Percentiles rank a stretch among this genome's conserved stretches.
Evolutionary conservation across 2,113 vertebrate species (phyloP).

Genomic region (Spea bombifrons): DNA sequence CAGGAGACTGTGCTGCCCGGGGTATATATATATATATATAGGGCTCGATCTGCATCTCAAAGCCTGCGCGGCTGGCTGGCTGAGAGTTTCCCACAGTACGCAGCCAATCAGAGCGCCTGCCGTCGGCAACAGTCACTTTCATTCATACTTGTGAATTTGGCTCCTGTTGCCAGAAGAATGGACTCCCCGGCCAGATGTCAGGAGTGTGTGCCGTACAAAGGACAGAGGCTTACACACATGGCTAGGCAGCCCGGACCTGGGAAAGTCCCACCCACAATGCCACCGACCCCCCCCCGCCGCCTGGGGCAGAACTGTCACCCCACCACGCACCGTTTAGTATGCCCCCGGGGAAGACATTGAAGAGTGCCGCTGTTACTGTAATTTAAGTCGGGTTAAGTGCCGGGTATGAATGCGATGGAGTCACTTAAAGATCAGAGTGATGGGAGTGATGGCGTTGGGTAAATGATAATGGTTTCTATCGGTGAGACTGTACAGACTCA

Average conservation of each 20-base stretch:
- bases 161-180: constrained; percentile 22
- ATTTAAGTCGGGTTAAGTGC: not conserved
- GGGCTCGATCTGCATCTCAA: not conserved
- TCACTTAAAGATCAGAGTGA: no score
- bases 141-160: constrained; percentile 31
- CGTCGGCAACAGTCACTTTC: constrained; percentile 36
- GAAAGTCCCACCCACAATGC: constrained; percentile 30
- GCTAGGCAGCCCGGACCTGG: constrained; percentile 17
- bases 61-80: constrained; percentile 49
- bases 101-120: constrained; percentile 57
- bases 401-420: no score
- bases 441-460: no score
- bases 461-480: no score
- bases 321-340: constrained; percentile 2
- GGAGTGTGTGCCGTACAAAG: constrained; percentile 35
- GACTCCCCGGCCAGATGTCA: constrained; percentile 20
- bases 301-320: constrained; percentile 1
- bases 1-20: not conserved
- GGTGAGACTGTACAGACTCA: no score
- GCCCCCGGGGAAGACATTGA: not conserved
- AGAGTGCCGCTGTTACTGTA: not conserved
- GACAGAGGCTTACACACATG: constrained; percentile 15
- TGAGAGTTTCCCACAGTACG: constrained; percentile 62
- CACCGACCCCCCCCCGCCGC: constrained; percentile 8
- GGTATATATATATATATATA: constrained; percentile 53